Evolutionary conservation across 2,797 vertebrate genomes (phyloP), one percentile per base, ranked within the genome.

Genomic region (Gadopsis bispinosus): DNA sequence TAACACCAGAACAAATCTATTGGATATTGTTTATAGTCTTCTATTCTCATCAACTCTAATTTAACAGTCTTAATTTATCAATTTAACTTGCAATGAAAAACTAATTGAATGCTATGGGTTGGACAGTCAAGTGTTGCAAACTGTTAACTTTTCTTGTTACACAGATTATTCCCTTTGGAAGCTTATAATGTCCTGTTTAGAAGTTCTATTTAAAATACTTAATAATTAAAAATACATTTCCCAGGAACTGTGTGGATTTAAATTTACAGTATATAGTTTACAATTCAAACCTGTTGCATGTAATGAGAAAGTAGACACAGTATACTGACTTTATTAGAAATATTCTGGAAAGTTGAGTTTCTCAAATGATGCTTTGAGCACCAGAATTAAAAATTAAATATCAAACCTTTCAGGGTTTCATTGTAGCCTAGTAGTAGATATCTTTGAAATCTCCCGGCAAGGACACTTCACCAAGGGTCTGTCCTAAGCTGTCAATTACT

Each of bases 401-500:
- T 58, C 31, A 33, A 58, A 33, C 19, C 31, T 35, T 35, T 35
- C 4, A 20, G 35, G 33, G 22, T 26, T 26, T 26, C 26, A 26
- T 6, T 26, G 51, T 26, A 54, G 22, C 50, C 20, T 12, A 26
- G 26, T 26, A 26, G 26, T 26, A 26, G 26, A 26, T 50, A 8
- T 17, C 33, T 53, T 68, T 3, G 6, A 77, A 64, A 50, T 45
- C 37, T 35, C 37, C 37, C 47, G 50, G 29, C 54, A 70, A 85
- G 47, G 66, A 43, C 72, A 64, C 14, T n/a, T 61, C 16, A 75
- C 61, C 48, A 71, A 51, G 79, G 67, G 53, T 77, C 64, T 59
- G 20, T 45, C 62, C 51, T 69, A 58, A 65, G 74, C 68, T 74
- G 83, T 79, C 74, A 81, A 37, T 43, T 31, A 39, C 37, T 61